phyloP scores from a whole-genome alignment of 2,113 vertebrate species.

The Corythoichthys intestinalis region DNA sequence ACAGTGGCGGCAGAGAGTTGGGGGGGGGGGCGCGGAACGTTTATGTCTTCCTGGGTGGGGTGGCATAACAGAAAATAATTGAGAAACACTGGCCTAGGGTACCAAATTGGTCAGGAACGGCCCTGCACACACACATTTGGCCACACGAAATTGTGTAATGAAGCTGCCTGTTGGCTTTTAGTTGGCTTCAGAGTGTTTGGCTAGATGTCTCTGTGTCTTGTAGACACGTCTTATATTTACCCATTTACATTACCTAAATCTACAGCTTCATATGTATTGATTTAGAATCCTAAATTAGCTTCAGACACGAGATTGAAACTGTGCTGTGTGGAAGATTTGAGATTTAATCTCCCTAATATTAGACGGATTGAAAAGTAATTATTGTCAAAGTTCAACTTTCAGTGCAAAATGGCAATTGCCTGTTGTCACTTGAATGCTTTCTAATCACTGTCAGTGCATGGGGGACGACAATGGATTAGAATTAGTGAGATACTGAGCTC shows the following conservation, averaged over 20 bases:
- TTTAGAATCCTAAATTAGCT: slow-evolving; percentile 42
- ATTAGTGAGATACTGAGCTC: slow-evolving; percentile 31
- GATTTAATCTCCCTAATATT: slow-evolving; percentile 15
- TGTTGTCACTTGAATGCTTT: background rate
- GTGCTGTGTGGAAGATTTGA: slow-evolving; percentile 27
- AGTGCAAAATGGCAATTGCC: slow-evolving; percentile 1
- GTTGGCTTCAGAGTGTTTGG: slow-evolving; percentile 39
- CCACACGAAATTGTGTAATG: slow-evolving; percentile 49
- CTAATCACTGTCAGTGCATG: slow-evolving; percentile 25
- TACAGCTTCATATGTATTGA: slow-evolving; percentile 16
- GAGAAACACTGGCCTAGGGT: too few relatives aligned
- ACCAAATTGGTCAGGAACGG: too few relatives aligned
- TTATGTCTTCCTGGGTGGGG: too few relatives aligned
- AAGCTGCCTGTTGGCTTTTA: slow-evolving; percentile 47
- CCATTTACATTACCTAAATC: slow-evolving; percentile 48
- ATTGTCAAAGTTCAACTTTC: slow-evolving; percentile 18
- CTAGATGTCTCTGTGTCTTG: slow-evolving; percentile 33
- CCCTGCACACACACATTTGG: background rate
- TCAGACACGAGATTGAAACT: slow-evolving; percentile 23
- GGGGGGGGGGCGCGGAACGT: too few relatives aligned
- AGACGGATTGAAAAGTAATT: slow-evolving; percentile 14
- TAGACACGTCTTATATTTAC: slow-evolving; percentile 28
- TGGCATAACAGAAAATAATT: too few relatives aligned
- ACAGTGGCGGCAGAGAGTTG: too few relatives aligned
- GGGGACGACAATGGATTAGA: slow-evolving; percentile 13